Percentiles rank a stretch among this genome's conserved stretches.
Conservation (phyloP, 2,113 vertebrate species). For the chimpanzee (Pan troglodytes) region NHGRI_mPanTro3-v2.1_pri NC_072398.2:74063501-74064000, state of each 20-base stretch:
- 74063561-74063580: neutral
- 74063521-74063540: neutral
- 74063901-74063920: neutral
- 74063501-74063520: conserved; percentile 10
- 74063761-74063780: conserved; percentile 5
- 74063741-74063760: neutral
- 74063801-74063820: neutral
- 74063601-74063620: neutral
- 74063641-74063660: neutral
- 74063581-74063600: neutral
- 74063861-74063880: neutral
- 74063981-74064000: neutral
- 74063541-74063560: neutral
- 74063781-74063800: neutral
- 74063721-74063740: neutral
- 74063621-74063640: neutral
- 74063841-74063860: neutral
- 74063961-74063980: neutral
- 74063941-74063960: neutral
- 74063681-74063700: neutral
- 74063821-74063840: neutral
- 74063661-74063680: neutral
- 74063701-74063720: neutral
- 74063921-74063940: neutral
- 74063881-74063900: neutral